Evolutionary conservation across 2,797 vertebrate genomes (phyloP).

Genomic region (Poecilia wingei): DNA sequence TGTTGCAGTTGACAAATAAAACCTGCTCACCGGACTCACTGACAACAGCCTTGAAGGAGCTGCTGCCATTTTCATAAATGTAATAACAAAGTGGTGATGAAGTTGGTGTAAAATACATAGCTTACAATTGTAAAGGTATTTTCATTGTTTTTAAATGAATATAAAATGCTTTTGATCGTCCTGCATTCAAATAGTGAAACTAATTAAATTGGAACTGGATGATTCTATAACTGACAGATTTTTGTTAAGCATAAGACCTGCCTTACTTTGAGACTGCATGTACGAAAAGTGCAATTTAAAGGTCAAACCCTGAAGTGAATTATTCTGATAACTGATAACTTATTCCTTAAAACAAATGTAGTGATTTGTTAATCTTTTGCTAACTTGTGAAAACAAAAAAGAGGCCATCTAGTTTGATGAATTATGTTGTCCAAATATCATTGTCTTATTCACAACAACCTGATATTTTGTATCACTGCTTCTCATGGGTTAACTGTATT

Average conservation of each 20-base stretch:
- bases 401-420: no score
- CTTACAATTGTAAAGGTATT: not conserved
- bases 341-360: not conserved
- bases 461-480: not conserved
- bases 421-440: no score
- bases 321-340: not conserved
- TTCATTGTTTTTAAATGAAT: not conserved
- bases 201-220: not conserved
- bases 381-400: not conserved
- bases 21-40: not conserved
- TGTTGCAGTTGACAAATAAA: not conserved
- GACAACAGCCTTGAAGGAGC: not conserved
- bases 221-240: not conserved
- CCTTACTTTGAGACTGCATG: not conserved
- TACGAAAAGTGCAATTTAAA: not conserved
- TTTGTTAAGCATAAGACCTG: not conserved
- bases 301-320: not conserved
- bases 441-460: not conserved
- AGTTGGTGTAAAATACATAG: not conserved
- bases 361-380: not conserved
- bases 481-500: not conserved
- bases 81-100: not conserved
- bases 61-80: not conserved
- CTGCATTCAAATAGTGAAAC: not conserved
- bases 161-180: not conserved